These are phyloP conservation scores for Polyergus mexicanus DNA, from an alignment of 1,140 invertebrate species.

Conservation along the genomic window DNA sequence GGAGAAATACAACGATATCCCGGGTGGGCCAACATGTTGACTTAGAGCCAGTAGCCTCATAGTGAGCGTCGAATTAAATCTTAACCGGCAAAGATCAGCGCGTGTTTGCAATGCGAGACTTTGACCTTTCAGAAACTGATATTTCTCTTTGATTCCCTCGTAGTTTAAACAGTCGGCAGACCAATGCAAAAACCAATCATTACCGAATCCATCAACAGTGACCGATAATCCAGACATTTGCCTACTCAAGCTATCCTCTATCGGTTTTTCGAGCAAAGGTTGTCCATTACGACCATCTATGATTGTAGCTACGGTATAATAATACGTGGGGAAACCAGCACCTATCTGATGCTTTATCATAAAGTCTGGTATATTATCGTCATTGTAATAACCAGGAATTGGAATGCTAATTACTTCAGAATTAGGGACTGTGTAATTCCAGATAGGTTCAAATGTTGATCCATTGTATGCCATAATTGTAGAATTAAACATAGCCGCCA, in stretches of 20 bases:
- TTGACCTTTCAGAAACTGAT: conserved; percentile 86
- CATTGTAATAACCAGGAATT: conserved; percentile 93
- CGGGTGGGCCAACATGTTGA: conserved; percentile 90
- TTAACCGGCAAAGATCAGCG: conserved; percentile 90
- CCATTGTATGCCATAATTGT: conserved; percentile 92
- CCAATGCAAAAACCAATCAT: conserved; percentile 93
- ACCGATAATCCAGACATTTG: conserved; percentile 90
- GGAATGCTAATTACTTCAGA: conserved; percentile 91
- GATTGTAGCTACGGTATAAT: conserved; percentile 91
- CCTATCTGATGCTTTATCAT: conserved; percentile 93
- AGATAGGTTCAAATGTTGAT: conserved; percentile 89
- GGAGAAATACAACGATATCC: conserved; percentile 86
- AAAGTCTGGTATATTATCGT: conserved; percentile 94
- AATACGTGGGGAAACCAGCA: conserved; percentile 92
- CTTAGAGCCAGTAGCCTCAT: conserved; percentile 91
- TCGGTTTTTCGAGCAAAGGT: conserved; percentile 88
- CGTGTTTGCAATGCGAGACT: conserved; percentile 89
- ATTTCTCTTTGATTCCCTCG: conserved; percentile 83
- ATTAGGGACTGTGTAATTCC: conserved; percentile 91
- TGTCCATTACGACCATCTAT: conserved; percentile 90
- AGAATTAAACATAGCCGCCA: conserved; percentile 91
- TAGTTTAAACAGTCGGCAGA: conserved; percentile 89
- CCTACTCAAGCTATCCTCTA: conserved; percentile 90
- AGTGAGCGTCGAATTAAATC: conserved; percentile 90
- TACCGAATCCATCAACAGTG: conserved; percentile 89